Base-by-base conservation (phyloP, 2,888 invertebrate genomes). In the Seira sanloemensis region DNA sequence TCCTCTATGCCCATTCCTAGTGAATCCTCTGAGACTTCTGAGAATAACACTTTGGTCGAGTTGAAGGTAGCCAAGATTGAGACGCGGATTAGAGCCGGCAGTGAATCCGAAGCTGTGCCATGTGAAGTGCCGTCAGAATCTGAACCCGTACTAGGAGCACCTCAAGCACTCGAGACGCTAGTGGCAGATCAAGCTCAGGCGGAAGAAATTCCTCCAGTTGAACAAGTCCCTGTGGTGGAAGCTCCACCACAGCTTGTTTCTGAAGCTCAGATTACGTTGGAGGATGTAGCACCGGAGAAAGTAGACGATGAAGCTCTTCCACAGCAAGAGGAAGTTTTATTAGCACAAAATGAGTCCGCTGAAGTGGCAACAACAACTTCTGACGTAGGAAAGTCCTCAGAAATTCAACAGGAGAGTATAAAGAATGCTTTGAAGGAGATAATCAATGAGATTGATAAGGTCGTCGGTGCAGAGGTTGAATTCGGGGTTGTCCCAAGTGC, bases 391-490 rank as follows among this genome's bases (percentile, higher is more conserved):
- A 80, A 80, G n/a, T 26, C 54, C 4, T 65, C 78, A 12, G 80
- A 86, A 90, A 93, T 93, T 78, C 91, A 92, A 88, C 92, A 93
- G 90, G 93, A 92, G 86, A 92, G 91, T 88, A 92, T 93, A 80
- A 93, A 93, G 88, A 93, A 92, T 89, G 92, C 93, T 18, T 90
- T 94, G 77, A 93, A 93, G 88, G 93, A 93, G 89, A 94, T 94
- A 75, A 93, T 94, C 88, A 93, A 93, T 27, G 93, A 93, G 91
- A 92, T 94, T 90, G 94, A 94, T 90, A 92, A 91, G 69, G 93
- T 92, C 86, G 93, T 93, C 26, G 93, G 88, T 18, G 78, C 88
- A 2, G 90, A 90, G 67, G 58, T 75, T n/a, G 86, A 86, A 46
- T 86, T 86, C 78, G 84, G 78, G 23, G 66, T 62, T 71, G 77